Conservation (phyloP, 2,888 invertebrate species). For the Yponomeuta evonymella region DNA sequence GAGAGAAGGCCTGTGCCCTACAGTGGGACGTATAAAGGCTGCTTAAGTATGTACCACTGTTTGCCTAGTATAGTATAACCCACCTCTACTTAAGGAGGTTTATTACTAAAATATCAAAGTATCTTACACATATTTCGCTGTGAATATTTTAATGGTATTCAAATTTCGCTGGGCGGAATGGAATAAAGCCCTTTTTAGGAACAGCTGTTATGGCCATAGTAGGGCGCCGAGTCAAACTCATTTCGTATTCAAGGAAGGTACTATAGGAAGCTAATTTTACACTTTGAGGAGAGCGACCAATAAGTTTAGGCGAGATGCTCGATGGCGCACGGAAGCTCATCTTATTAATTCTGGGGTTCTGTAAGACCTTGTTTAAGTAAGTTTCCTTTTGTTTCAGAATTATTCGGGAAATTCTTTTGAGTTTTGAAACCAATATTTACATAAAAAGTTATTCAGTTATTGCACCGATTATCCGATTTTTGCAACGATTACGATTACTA, state of each 20-base stretch:
- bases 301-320: constrained; percentile 6
- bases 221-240: background rate
- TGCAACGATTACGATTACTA: too few relatives aligned
- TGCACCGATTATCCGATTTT: too few relatives aligned
- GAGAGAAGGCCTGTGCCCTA: too few relatives aligned
- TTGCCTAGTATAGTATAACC: too few relatives aligned
- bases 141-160: constrained; percentile 8
- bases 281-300: constrained; percentile 12
- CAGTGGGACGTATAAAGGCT: too few relatives aligned
- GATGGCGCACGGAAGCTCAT: background rate
- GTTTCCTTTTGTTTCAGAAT: too few relatives aligned
- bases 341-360: background rate
- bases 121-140: background rate
- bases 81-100: background rate
- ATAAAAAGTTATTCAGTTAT: too few relatives aligned
- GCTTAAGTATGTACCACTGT: too few relatives aligned
- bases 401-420: too few relatives aligned
- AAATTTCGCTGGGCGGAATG: background rate
- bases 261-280: constrained; percentile 15
- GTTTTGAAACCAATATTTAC: too few relatives aligned
- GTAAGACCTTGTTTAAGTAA: too few relatives aligned
- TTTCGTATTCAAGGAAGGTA: constrained; percentile 10
- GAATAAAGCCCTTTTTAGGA: constrained; percentile 6
- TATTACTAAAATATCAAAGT: background rate
- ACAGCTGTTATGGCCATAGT: background rate